Base-by-base conservation (phyloP, 2,888 invertebrate genomes). In the Sericinus montela region DNA sequence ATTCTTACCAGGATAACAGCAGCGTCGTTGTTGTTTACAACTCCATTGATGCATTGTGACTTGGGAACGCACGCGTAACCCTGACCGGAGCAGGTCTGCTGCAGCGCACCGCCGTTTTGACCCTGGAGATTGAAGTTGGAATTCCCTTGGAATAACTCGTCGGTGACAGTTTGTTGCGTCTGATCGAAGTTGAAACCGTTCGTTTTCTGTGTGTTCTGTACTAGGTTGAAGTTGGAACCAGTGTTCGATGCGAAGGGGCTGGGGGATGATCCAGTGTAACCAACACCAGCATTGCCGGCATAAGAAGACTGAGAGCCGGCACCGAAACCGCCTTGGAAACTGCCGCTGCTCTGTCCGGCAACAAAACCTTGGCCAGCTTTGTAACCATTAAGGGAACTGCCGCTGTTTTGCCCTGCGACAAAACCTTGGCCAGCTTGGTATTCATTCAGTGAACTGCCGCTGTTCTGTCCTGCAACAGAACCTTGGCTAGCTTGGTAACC, bases 61-160 rank as follows among this genome's bases (percentile, higher is more conserved):
- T 90, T 91, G 0, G 84, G 75, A 0, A 93, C 92, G 67, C 94
- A 94, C 36, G 91, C 80, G 65, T 89, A 90, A 6, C 91, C 91
- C 42, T 85, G 77, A 0, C 91, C 92, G 53, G 78, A 80, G 63
- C 93, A 93, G 10, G 89, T 83, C 60, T 91, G 79, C 59, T 85
- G 88, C 23, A 90, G 57, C 1, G 78, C 83, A 0, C 80, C 82
- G 1, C 78, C 80, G 11, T 30, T 5, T 32, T 57, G 41, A 69
- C 71, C 74, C 8, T 75, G 69, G 0, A 82, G 77, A 13, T 78
- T 81, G 0, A 80, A 80, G 51, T 80, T 75, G 4, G 45, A 35
- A 14, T 7, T 14, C 15, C 67, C 74, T 39, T 71, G 72, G 75
- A 83, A 85, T 0, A 72, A 63, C 13, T 82, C 80, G 36, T 84